A percentile compares a stretch with the other conserved stretches of the same genome.
Conservation (phyloP, 1,140 invertebrate genomes). For the Micrasema longulum region DNA sequence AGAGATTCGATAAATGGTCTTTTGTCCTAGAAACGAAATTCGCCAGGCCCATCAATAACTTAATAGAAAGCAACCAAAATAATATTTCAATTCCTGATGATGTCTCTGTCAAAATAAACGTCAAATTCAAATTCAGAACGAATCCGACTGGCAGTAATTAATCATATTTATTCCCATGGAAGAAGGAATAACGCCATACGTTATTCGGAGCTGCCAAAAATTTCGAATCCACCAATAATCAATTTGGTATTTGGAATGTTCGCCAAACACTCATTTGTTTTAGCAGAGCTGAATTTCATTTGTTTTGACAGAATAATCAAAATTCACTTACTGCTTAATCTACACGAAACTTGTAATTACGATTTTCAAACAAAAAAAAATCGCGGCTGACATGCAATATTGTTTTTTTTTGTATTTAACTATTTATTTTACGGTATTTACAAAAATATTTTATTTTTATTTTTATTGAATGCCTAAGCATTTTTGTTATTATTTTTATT, state of each 20-base stretch:
- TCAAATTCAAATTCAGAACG: conserved; percentile 28
- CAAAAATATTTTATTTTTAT: too few species aligned
- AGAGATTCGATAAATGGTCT: too few species aligned
- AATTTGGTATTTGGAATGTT: conserved; percentile 21
- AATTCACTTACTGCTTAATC: conserved; percentile 9
- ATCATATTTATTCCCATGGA: conserved; percentile 18
- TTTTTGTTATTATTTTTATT: too few species aligned
- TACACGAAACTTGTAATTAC: too few species aligned
- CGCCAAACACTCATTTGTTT: conserved; percentile 1
- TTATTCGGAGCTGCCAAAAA: conserved; percentile 19
- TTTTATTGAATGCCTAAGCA: too few species aligned
- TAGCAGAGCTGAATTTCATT: background rate
- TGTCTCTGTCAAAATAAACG: conserved; percentile 34
- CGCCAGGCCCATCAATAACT: too few species aligned
- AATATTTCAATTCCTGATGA: conserved; percentile 3
- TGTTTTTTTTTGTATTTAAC: too few species aligned
- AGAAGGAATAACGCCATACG: conserved; percentile 2
- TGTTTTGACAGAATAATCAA: conserved; percentile 11
- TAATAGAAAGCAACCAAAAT: background rate
- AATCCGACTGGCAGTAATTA: conserved; percentile 26
- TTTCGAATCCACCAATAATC: conserved; percentile 6
- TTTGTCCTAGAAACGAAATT: too few species aligned
- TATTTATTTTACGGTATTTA: too few species aligned
- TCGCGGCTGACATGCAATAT: too few species aligned
- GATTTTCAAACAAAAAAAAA: too few species aligned